Conservation (phyloP, 2,888 invertebrate genomes). For the Gisinianus flammeolus region DNA sequence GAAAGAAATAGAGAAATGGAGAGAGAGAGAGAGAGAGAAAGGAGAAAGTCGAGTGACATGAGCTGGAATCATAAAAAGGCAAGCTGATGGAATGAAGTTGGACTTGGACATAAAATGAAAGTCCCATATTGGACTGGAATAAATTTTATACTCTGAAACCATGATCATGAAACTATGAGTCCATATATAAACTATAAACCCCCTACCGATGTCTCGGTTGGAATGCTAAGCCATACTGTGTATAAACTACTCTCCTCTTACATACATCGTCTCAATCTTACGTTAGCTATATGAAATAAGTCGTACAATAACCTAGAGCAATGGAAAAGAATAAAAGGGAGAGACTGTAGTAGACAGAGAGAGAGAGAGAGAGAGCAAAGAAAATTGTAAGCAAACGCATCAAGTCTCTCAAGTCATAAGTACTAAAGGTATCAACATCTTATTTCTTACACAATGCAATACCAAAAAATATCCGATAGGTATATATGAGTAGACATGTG, state of each 20-base stretch:
- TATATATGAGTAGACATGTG: background rate
- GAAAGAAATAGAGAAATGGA: background rate
- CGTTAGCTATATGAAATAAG: background rate
- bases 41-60: constrained; percentile 9
- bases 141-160: constrained; percentile 31
- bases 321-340: background rate
- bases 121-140: constrained; percentile 41
- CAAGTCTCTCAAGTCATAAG: too few species aligned
- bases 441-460: background rate
- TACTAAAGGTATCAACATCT: too few species aligned
- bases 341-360: background rate
- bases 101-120: constrained; percentile 38
- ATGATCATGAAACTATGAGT: constrained; percentile 20
- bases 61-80: constrained; percentile 25
- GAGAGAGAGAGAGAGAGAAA: background rate
- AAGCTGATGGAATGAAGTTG: constrained; percentile 29
- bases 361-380: background rate
- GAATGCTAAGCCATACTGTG: background rate
- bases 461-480: background rate
- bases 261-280: background rate
- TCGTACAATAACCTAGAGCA: background rate
- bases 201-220: background rate
- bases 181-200: background rate
- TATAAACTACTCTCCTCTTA: background rate
- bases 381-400: background rate